These are phyloP conservation scores for Caenorhabditis becei DNA, from an alignment of 2,888 invertebrate genomes.

Conservation along the genomic window DNA sequence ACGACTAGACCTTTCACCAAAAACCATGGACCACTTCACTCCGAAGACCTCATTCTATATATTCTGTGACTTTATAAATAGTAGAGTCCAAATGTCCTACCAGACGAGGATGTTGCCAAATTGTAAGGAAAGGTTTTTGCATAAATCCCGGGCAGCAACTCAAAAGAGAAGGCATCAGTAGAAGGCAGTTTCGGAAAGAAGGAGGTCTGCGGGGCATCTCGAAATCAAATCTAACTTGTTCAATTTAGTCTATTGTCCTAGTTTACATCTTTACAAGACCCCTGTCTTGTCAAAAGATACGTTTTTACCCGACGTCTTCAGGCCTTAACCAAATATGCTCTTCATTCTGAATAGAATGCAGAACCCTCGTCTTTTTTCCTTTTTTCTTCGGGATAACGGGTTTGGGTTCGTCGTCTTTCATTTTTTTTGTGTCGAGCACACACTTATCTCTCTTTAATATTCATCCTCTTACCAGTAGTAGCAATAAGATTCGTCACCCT, in stretches of 20 bases:
- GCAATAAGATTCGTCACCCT: slow-evolving; percentile 41
- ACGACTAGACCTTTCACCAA: background rate
- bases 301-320: slow-evolving; percentile 21
- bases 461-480: background rate
- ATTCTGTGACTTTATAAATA: background rate
- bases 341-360: slow-evolving; percentile 20
- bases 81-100: slow-evolving; percentile 11
- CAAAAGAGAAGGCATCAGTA: slow-evolving; percentile 9
- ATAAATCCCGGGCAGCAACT: background rate
- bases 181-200: background rate
- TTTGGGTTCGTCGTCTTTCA: slow-evolving; percentile 12
- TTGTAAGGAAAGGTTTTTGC: background rate
- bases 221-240: slow-evolving; percentile 64
- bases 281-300: slow-evolving; percentile 53
- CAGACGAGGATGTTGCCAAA: slow-evolving; percentile 2
- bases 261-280: slow-evolving; percentile 33
- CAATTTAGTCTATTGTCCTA: slow-evolving; percentile 60
- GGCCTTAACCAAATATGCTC: slow-evolving; percentile 29
- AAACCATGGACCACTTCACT: slow-evolving; percentile 1
- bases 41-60: background rate
- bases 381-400: background rate
- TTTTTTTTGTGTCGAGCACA: slow-evolving; percentile 18
- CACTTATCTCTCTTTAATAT: slow-evolving; percentile 35
- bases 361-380: slow-evolving; percentile 18
- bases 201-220: slow-evolving; percentile 28